A percentile compares a stretch with the other conserved stretches of the same genome.
These are phyloP conservation scores for Urophycis tenuis DNA, from an alignment of 2,797 vertebrate genomes.

Conservation along the genomic window DNA sequence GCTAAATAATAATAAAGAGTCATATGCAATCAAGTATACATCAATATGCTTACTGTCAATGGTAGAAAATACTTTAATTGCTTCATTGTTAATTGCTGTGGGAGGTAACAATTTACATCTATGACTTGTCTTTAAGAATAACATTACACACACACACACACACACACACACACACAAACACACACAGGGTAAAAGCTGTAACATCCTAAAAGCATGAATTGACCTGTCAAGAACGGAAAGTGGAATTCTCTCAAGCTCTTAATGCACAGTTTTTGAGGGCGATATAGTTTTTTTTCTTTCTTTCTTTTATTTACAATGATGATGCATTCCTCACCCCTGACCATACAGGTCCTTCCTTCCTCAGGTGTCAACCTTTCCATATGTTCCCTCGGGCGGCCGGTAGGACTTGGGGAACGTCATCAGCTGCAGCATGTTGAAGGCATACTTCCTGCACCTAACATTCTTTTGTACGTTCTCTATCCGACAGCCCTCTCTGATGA, in stretches of 20 bases:
- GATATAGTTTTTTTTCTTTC: not conserved
- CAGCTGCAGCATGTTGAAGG: constrained; percentile 99
- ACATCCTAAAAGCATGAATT: not conserved
- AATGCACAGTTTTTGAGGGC: not conserved
- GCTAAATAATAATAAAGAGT: not conserved
- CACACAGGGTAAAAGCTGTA: not conserved
- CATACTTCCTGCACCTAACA: constrained; percentile 97
- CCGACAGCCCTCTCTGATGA: constrained; percentile 97
- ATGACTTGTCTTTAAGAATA: not conserved
- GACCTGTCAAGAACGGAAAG: not conserved
- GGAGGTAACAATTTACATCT: not conserved
- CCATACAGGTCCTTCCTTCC: not conserved
- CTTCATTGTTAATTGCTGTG: too few relatives aligned
- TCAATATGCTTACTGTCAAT: too few relatives aligned
- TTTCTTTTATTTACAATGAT: constrained; percentile 1
- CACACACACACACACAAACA: not conserved
- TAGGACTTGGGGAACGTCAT: constrained; percentile 98
- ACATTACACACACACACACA: not conserved
- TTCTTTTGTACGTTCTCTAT: constrained; percentile 99
- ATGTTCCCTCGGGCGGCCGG: constrained; percentile 95
- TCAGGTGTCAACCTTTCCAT: constrained; percentile 94
- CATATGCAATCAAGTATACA: not conserved
- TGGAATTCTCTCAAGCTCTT: not conserved
- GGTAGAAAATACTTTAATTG: too few relatives aligned
- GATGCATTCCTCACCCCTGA: not conserved